These are phyloP conservation scores for Proterorhinus semilunaris DNA, from an alignment of 2,113 vertebrate genomes.

Conservation along the genomic window DNA sequence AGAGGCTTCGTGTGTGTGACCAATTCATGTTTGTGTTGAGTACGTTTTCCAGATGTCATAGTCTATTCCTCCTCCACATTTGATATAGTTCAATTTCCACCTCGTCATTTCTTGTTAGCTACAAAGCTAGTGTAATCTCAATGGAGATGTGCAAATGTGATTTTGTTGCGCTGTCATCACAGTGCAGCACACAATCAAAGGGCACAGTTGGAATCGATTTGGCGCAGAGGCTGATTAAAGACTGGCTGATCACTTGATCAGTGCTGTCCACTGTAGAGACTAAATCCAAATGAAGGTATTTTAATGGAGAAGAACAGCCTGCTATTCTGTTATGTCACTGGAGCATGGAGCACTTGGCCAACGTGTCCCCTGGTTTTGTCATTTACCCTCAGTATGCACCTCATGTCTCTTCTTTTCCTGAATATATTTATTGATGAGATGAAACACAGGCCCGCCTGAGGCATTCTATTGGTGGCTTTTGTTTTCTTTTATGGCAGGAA, in stretches of 20 bases:
- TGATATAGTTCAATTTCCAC: constrained; percentile 23
- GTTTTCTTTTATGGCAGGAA: constrained; percentile 45
- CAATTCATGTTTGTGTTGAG: neutral
- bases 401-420: constrained; percentile 21
- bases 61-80: neutral
- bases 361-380: constrained; percentile 23
- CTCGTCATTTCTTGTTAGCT: constrained; percentile 20
- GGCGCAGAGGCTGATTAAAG: constrained; percentile 43
- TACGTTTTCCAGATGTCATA: constrained; percentile 2
- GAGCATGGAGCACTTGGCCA: constrained; percentile 11
- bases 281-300: constrained; percentile 34
- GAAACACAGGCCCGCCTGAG: constrained; percentile 30
- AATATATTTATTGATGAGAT: constrained; percentile 28
- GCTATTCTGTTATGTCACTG: constrained; percentile 26
- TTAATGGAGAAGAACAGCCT: constrained; percentile 26
- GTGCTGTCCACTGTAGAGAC: constrained; percentile 13
- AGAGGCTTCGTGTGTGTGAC: neutral
- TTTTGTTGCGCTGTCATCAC: constrained; percentile 20
- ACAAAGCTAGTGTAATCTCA: constrained; percentile 11
- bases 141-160: constrained; percentile 12
- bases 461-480: constrained; percentile 33
- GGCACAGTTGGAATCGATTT: constrained; percentile 32
- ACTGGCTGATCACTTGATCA: constrained; percentile 40
- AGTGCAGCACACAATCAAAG: constrained; percentile 31
- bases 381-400: constrained; percentile 16